Base-by-base conservation (phyloP, 2,888 invertebrate species). In the Pseudococcus longispinus region DNA sequence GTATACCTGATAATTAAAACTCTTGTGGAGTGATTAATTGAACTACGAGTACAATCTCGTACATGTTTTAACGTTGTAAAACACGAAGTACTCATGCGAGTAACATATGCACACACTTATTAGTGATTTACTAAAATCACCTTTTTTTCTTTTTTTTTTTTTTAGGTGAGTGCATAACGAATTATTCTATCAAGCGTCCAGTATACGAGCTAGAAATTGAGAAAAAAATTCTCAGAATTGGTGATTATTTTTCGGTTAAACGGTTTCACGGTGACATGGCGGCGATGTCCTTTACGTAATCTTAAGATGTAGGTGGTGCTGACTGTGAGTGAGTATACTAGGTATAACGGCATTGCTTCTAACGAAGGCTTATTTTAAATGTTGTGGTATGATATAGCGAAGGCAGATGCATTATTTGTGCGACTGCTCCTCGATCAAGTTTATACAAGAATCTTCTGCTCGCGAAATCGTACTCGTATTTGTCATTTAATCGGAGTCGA, bases 401-500 rank as follows among this genome's bases (percentile, higher is more conserved):
- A 29, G 5, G 15, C 3, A 65, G 70, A 70, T 70, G 70, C 32
- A 70, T 70, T 29, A 29, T 70, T 18, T 29, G 29, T 70, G 29
- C 5, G 29, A 65, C 55, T 60, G 23, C 23, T 8, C 60, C 23
- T 8, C 60, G 23, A 60, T 60, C 60, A 23, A 60, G 60, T 60
- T 60, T 60, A 60, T 60, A 60, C 60, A 4, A 70, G 70, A 70
- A 70, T 70, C 70, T 29, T 70, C 29, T 70, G 29, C 20, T 60
- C 9, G 70, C 8, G 70, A 13, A n/a, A n/a, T n/a, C n/a, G n/a
- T n/a, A n/a, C n/a, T 26, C 29, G 70, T 70, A 70, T 70, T 70
- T 70, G 70, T 70, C 70, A 70, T 70, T 70, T 70, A 70, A 70
- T 70, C 8, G 29, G 70, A 70, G 70, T 70, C 70, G 70, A 70